Conservation (phyloP, 2,888 invertebrate species). For the Panzeria rudis region DNA sequence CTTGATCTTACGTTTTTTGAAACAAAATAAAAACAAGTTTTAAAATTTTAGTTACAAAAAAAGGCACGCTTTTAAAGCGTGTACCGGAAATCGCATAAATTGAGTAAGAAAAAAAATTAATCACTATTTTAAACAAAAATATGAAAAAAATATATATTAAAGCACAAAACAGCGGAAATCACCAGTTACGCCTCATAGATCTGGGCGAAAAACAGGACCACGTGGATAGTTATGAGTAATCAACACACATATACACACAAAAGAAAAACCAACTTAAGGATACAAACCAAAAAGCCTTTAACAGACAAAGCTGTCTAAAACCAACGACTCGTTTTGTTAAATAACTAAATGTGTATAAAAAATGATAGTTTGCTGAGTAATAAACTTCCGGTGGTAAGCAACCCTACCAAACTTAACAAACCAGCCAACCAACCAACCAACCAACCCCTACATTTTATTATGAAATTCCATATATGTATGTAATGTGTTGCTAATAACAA, state of each 20-base stretch:
- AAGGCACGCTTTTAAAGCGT: constrained; percentile 70
- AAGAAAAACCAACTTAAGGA: constrained; percentile 52
- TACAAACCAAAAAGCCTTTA: constrained; percentile 49
- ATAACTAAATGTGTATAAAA: constrained; percentile 37
- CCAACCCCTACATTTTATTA: constrained; percentile 44
- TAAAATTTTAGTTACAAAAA: constrained; percentile 7
- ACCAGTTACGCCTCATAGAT: constrained; percentile 71
- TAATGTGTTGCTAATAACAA: constrained; percentile 69
- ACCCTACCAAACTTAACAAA: constrained; percentile 50
- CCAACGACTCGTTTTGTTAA: constrained; percentile 38
- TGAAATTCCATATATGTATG: constrained; percentile 15
- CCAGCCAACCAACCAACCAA: constrained; percentile 47
- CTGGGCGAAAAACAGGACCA: constrained; percentile 67
- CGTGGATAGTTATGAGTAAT: constrained; percentile 70
- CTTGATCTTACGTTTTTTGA: neutral
- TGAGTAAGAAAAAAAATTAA: constrained; percentile 45
- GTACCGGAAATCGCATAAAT: constrained; percentile 69
- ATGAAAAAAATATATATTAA: constrained; percentile 40
- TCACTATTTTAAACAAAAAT: constrained; percentile 47
- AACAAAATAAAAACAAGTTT: constrained; percentile 23
- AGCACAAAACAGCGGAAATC: constrained; percentile 68
- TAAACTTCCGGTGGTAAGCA: constrained; percentile 69
- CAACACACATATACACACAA: constrained; percentile 27
- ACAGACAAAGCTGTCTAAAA: constrained; percentile 44
- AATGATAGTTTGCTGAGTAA: constrained; percentile 72